Base-by-base conservation (phyloP, 2,113 vertebrate genomes). In the Epinephelus moara region DNA sequence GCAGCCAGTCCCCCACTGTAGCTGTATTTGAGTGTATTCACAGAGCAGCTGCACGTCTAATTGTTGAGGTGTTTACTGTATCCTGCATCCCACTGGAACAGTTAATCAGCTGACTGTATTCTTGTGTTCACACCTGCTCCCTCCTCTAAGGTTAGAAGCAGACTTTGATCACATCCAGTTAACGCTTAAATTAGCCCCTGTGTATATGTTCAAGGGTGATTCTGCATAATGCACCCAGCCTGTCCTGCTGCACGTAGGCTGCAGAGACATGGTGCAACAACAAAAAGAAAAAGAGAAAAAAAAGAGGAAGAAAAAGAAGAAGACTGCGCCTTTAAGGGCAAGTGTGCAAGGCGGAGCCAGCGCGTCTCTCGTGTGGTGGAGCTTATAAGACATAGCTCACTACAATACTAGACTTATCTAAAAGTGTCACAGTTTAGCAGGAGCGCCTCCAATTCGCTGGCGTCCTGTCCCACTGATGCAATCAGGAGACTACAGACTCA, bases 261-360 rank as follows among this genome's bases (percentile, higher is more conserved):
- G 68, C 52, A 69, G 40, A 25, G 40, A 21, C 42, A 7, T 1
- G 23, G 1, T 6, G 52, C 42, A 45, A 45, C 6, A 4, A 15
- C 4, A 7, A 4, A 18, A 11, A 3, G 1, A 37, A 37, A 37
- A 37, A 37, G 0, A 6, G 33, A 37, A 37, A 37, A 6, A 37
- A 7, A 37, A 37, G 33, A 37, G 6, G 33, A 10, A 15, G 5
- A 9, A 9, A 19, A 21, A 67, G 50, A 74, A 0, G 52, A 52
- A 21, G 6, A 25, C 90, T 93, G 91, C 27, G 74, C 70, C 91
- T 94, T 93, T 94, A 94, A 93, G 93, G 18, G 90, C 85, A 82
- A 88, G 89, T 88, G 84, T 71, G 80, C 17, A 5, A 57, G 92
- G 93, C 81, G 93, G 92, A 82, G 90, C 70, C 82, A n/a, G 68